Percentiles rank a stretch among this genome's conserved stretches.
These are phyloP conservation scores for Pungitius pungitius DNA, from an alignment of 2,113 vertebrate genomes.

Conservation along the genomic window DNA sequence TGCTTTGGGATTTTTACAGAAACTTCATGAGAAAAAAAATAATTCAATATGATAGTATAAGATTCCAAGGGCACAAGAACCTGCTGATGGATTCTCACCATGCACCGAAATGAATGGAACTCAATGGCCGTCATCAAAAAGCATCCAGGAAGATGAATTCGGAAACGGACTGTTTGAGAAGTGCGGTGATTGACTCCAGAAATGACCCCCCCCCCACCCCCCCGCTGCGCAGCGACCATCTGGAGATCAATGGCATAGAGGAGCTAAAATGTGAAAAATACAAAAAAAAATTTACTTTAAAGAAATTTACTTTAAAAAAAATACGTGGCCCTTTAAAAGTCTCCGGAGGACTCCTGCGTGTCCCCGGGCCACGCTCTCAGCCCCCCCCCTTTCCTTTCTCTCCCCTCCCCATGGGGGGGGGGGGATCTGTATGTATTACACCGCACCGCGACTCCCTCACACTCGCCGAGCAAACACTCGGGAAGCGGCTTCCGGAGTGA, in stretches of 20 bases:
- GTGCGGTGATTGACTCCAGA: background rate
- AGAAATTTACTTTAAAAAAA: too few relatives aligned
- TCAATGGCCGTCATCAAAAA: background rate
- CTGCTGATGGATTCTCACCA: background rate
- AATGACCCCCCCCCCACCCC: too few relatives aligned
- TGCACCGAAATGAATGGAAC: background rate
- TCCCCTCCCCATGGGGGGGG: too few relatives aligned
- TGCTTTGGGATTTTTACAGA: background rate
- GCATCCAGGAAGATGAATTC: background rate
- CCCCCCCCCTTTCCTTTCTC: background rate
- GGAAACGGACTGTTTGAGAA: background rate
- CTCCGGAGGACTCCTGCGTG: background rate
- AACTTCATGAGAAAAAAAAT: too few relatives aligned
- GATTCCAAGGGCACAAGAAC: too few relatives aligned
- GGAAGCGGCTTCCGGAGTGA: too few relatives aligned
- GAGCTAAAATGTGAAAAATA: background rate
- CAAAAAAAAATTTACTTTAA: too few relatives aligned
- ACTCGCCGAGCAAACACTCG: conserved; percentile 10
- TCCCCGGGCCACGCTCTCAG: conserved; percentile 30
- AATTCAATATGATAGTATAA: too few relatives aligned
- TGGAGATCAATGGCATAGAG: background rate
- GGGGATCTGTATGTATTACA: conserved; percentile 13
- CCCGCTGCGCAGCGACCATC: background rate
- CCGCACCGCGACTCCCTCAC: background rate
- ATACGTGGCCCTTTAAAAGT: background rate